Evolutionary conservation across 1,140 invertebrate species (phyloP).

Genomic region (Latrodectus geometricus): DNA sequence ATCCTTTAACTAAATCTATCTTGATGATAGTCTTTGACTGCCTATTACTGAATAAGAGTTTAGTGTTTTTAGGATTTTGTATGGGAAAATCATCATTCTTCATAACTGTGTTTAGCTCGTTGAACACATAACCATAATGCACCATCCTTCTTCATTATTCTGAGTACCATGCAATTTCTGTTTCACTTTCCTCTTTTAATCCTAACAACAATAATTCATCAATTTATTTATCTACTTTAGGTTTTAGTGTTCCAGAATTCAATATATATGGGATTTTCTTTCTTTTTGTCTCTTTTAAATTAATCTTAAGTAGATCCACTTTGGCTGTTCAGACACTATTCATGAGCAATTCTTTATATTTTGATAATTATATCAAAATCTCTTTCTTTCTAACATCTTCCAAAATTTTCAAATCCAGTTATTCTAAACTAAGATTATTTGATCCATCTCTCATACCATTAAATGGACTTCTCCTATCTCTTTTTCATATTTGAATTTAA

Average conservation of each 20-base stretch:
- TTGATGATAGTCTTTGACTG: neutral
- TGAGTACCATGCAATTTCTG: neutral
- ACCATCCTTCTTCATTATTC: slow-evolving; percentile 10
- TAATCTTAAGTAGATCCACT: slow-evolving; percentile 6
- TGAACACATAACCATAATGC: neutral
- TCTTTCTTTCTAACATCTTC: neutral
- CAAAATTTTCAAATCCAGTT: neutral
- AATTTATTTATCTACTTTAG: slow-evolving; percentile 9
- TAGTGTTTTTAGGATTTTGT: slow-evolving; percentile 1
- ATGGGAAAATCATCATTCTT: slow-evolving; percentile 11
- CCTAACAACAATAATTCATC: neutral
- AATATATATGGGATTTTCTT: slow-evolving; percentile 1
- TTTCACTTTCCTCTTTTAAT: neutral
- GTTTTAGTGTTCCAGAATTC: slow-evolving; percentile 24
- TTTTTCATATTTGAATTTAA: neutral
- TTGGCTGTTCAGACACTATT: neutral
- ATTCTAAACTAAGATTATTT: neutral
- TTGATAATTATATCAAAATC: neutral
- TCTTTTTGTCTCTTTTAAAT: neutral
- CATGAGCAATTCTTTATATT: neutral
- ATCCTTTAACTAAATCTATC: neutral
- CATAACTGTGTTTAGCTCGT: neutral
- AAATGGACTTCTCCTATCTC: neutral
- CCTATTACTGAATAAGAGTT: neutral
- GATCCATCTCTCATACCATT: neutral